These are phyloP conservation scores for Nephrotoma flavescens DNA, from an alignment of 2,888 invertebrate genomes.

Conservation along the genomic window DNA sequence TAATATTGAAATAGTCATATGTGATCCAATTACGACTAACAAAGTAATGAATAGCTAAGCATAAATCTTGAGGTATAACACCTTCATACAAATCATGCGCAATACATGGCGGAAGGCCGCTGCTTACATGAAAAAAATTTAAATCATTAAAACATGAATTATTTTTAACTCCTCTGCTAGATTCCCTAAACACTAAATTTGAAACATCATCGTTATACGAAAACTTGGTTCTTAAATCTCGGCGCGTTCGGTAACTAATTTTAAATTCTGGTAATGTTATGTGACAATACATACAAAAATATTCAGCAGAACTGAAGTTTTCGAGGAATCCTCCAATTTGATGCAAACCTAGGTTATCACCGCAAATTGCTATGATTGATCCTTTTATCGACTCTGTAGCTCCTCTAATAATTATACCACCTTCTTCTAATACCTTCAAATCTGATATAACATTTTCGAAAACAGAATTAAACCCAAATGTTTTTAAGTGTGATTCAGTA, in stretches of 20 bases:
- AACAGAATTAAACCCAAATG: background rate
- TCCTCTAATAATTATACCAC: background rate
- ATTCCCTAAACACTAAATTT: background rate
- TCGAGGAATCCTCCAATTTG: too few species aligned
- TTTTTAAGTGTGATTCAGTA: too few species aligned
- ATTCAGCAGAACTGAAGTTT: background rate
- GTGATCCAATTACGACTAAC: background rate
- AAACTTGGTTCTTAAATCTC: too few species aligned
- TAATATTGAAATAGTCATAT: background rate
- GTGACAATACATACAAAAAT: background rate
- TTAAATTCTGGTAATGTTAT: too few species aligned
- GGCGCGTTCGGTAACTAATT: too few species aligned
- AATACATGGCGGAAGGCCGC: too few species aligned
- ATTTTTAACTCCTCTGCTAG: too few species aligned
- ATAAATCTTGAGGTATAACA: too few species aligned
- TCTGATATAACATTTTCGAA: background rate
- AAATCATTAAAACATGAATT: too few species aligned
- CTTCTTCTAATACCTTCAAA: background rate
- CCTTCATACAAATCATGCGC: too few species aligned
- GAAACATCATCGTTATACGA: background rate
- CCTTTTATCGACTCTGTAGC: background rate
- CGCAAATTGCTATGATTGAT: background rate
- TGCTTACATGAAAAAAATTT: too few species aligned
- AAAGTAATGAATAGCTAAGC: too few species aligned
- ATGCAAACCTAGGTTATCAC: background rate